phyloP scores from a whole-genome alignment of 2,113 vertebrate species.

The Diadophis punctatus region DNA sequence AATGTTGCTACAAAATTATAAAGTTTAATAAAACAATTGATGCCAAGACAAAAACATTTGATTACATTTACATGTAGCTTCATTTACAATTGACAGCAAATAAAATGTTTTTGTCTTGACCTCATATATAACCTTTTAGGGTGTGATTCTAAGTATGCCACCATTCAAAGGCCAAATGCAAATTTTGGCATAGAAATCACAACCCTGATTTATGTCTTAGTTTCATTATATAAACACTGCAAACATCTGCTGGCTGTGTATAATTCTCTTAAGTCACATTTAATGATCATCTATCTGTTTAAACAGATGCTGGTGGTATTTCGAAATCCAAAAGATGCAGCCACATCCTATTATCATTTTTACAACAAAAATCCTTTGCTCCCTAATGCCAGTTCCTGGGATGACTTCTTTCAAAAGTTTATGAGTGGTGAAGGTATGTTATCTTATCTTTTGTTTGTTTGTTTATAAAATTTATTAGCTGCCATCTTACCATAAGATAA shows the following conservation, averaged over 20 bases:
- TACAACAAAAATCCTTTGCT: constrained; percentile 73
- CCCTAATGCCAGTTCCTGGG: constrained; percentile 71
- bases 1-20: not conserved
- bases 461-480: not conserved
- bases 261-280: not conserved
- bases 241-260: not conserved
- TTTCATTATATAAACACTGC: not conserved
- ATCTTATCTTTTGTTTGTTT: not conserved
- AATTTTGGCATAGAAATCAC: not conserved
- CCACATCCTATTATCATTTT: constrained; percentile 80
- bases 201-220: not conserved
- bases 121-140: not conserved
- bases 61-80: not conserved
- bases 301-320: constrained; percentile 75
- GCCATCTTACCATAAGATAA: not conserved
- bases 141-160: not conserved
- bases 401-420: constrained; percentile 74
- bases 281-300: not conserved
- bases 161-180: not conserved
- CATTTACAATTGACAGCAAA: not conserved
- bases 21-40: not conserved
- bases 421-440: constrained; percentile 74
- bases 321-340: constrained; percentile 80
- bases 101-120: not conserved
- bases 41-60: not conserved